These are phyloP conservation scores for Eudasyphora cyanicolor DNA, from an alignment of 2,888 invertebrate species.

Conservation along the genomic window DNA sequence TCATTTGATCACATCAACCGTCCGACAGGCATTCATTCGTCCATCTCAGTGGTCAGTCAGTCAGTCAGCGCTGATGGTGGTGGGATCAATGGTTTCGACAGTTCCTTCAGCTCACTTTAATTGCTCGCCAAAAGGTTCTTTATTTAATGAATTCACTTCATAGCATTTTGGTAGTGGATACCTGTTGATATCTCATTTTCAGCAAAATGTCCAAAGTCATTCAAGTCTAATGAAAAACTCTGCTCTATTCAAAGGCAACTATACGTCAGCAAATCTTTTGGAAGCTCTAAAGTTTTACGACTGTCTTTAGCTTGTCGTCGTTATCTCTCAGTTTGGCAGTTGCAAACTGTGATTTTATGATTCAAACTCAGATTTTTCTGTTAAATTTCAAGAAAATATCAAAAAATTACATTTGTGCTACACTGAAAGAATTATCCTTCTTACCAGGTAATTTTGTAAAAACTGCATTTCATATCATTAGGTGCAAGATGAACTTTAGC, in stretches of 20 bases:
- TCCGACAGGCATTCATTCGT: conserved; percentile 20
- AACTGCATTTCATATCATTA: too few relatives aligned
- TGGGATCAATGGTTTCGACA: not conserved
- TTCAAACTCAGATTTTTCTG: not conserved
- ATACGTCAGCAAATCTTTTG: conserved; percentile 17
- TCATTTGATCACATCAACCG: conserved; percentile 5
- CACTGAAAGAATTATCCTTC: not conserved
- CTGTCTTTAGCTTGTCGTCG: conserved; percentile 6
- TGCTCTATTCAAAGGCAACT: not conserved
- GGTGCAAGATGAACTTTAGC: too few relatives aligned
- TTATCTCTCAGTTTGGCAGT: conserved; percentile 40
- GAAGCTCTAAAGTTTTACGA: conserved; percentile 42
- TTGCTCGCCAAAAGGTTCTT: conserved; percentile 34
- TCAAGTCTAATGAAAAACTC: conserved; percentile 3
- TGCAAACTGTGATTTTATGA: conserved; percentile 45
- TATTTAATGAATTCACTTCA: conserved; percentile 37
- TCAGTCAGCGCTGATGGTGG: not conserved
- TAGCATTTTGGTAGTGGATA: conserved; percentile 3
- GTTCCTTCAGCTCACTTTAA: conserved; percentile 22
- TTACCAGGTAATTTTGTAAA: too few relatives aligned
- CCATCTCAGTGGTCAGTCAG: conserved; percentile 24
- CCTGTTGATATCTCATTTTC: conserved; percentile 7
- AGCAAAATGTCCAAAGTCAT: not conserved
- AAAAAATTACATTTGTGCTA: not conserved
- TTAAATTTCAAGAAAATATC: not conserved